Percentiles rank a stretch among this genome's conserved stretches.
These are phyloP conservation scores for Leuciscus idus DNA, from an alignment of 2,113 vertebrate genomes.

Conservation along the genomic window DNA sequence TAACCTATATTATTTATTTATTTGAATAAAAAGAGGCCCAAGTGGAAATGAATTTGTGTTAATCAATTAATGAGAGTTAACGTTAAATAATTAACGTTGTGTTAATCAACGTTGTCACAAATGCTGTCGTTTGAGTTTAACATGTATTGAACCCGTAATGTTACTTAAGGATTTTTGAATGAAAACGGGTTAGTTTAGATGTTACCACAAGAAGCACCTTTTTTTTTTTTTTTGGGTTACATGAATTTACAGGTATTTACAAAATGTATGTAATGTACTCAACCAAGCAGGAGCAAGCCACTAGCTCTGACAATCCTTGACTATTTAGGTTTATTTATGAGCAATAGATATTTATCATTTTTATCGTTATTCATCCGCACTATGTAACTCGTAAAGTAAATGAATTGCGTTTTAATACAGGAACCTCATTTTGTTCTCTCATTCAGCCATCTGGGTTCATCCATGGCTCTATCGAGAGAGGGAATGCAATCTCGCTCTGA, in stretches of 20 bases:
- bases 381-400: not conserved
- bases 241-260: not conserved
- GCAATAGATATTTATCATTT: not conserved
- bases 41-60: not conserved
- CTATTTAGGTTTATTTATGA: not conserved
- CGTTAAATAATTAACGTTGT: too few relatives aligned
- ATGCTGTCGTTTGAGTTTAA: not conserved
- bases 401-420: constrained; percentile 15
- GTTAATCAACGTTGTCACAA: not conserved
- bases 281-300: not conserved
- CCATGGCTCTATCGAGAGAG: constrained; percentile 58
- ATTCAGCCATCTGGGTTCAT: constrained; percentile 43
- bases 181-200: not conserved
- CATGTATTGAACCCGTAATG: not conserved
- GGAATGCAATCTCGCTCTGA: constrained; percentile 62
- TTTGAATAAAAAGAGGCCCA: not conserved
- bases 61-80: too few relatives aligned
- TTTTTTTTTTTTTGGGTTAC: too few relatives aligned
- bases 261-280: not conserved
- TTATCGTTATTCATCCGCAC: not conserved
- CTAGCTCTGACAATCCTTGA: not conserved
- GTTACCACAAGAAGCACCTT: not conserved
- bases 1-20: not conserved
- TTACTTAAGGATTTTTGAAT: not conserved
- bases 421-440: constrained; percentile 59